phyloP scores from a whole-genome alignment of 1,140 invertebrate species.

The Panagrolaimus sp. region DNA sequence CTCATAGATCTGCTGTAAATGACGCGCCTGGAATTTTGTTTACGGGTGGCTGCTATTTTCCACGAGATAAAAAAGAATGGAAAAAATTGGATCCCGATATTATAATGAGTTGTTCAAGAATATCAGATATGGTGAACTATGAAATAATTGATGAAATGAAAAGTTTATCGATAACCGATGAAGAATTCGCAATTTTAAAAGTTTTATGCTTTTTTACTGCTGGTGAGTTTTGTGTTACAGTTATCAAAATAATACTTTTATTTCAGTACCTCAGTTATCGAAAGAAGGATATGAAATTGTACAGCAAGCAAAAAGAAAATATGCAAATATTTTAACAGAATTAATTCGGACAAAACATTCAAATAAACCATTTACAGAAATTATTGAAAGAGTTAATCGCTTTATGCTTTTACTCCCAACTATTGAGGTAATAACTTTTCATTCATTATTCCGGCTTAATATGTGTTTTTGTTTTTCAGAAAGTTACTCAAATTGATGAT shows the following conservation, averaged over 20 bases:
- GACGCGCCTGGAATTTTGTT: background rate
- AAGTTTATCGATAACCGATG: conserved; percentile 14
- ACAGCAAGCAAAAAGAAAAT: conserved; percentile 20
- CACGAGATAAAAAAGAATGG: background rate
- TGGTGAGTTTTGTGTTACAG: conserved; percentile 16
- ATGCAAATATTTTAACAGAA: conserved; percentile 19
- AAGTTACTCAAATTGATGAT: conserved; percentile 26
- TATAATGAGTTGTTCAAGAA: conserved; percentile 1
- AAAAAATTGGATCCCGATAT: background rate
- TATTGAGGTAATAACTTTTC: conserved; percentile 18
- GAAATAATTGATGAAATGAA: conserved; percentile 10
- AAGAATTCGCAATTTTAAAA: conserved; percentile 33
- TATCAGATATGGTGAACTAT: background rate
- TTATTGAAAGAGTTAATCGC: conserved; percentile 26
- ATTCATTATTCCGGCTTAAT: background rate
- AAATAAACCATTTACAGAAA: background rate
- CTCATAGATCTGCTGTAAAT: background rate
- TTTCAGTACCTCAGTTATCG: conserved; percentile 13
- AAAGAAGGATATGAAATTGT: conserved; percentile 18
- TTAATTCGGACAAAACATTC: conserved; percentile 13
- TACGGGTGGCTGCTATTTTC: conserved; percentile 1
- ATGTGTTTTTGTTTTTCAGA: background rate
- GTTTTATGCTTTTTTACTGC: conserved; percentile 35
- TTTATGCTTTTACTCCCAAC: conserved; percentile 22
- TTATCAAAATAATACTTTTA: no score